Evolutionary conservation across 2,797 vertebrate genomes (phyloP).

Genomic region (Antennarius maculatus): DNA sequence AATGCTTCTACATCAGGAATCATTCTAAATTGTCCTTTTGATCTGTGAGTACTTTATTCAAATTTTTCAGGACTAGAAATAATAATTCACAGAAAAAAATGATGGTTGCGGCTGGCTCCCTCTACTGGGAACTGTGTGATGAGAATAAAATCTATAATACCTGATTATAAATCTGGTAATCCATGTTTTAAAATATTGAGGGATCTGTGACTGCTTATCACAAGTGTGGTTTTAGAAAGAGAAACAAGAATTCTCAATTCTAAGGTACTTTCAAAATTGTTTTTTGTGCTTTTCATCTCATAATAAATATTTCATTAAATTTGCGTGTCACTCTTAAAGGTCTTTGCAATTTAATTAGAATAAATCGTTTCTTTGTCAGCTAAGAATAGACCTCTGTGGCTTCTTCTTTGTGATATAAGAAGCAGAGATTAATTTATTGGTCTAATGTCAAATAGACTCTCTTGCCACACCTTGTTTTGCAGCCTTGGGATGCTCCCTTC

Average conservation of each 20-base stretch:
- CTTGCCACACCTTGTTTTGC: too few species aligned
- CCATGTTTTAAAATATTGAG: constrained; percentile 2
- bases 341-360: too few species aligned
- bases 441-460: too few species aligned
- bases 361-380: too few species aligned
- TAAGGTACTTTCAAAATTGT: background rate
- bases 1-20: background rate
- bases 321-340: too few species aligned
- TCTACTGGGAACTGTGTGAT: constrained; percentile 26
- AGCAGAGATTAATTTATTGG: too few species aligned
- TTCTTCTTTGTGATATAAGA: too few species aligned
- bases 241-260: background rate
- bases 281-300: background rate
- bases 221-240: background rate
- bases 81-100: background rate
- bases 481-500: too few species aligned
- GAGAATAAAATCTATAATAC: constrained; percentile 19
- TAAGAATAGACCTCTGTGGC: too few species aligned
- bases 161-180: constrained; percentile 28
- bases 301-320: background rate
- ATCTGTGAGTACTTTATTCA: constrained; percentile 5
- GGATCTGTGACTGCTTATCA: background rate
- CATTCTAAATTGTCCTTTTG: background rate
- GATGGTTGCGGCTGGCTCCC: constrained; percentile 11
- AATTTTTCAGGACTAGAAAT: constrained; percentile 2